Evolutionary conservation across 2,888 invertebrate species (phyloP).

Genomic region (Callinectes sapidus): DNA sequence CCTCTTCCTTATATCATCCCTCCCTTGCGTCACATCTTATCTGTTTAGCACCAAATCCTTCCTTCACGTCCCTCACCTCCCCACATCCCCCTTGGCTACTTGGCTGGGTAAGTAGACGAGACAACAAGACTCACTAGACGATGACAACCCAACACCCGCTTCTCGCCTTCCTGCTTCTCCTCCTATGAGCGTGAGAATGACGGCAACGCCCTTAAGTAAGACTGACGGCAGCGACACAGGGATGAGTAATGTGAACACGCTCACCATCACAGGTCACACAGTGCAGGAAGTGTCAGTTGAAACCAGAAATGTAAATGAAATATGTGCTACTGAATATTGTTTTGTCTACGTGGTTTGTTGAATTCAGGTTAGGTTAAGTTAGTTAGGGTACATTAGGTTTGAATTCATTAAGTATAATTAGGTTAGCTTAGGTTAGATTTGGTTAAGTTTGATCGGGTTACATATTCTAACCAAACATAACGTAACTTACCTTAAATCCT

Average conservation of each 20-base stretch:
- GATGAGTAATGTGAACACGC: background rate
- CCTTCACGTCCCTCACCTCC: too few relatives aligned
- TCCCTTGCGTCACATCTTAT: background rate
- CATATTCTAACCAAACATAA: too few relatives aligned
- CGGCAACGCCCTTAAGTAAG: background rate
- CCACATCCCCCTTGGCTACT: background rate
- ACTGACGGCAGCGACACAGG: background rate
- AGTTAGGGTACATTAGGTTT: too few relatives aligned
- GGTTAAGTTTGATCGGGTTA: too few relatives aligned
- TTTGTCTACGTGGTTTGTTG: too few relatives aligned
- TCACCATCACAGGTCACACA: background rate
- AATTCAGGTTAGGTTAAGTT: too few relatives aligned
- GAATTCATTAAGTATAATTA: too few relatives aligned
- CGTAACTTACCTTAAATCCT: too few relatives aligned
- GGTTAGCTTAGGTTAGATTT: too few relatives aligned
- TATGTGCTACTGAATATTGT: background rate
- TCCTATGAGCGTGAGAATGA: constrained; percentile 7
- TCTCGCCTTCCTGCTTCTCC: background rate
- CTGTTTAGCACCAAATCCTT: background rate
- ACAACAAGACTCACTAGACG: background rate
- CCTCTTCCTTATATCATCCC: background rate
- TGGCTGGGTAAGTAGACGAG: background rate
- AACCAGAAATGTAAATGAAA: background rate
- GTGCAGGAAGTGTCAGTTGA: background rate
- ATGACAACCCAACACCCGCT: background rate